Conservation (phyloP, 2,113 vertebrate genomes). For the Rhombomys opimus region DNA sequence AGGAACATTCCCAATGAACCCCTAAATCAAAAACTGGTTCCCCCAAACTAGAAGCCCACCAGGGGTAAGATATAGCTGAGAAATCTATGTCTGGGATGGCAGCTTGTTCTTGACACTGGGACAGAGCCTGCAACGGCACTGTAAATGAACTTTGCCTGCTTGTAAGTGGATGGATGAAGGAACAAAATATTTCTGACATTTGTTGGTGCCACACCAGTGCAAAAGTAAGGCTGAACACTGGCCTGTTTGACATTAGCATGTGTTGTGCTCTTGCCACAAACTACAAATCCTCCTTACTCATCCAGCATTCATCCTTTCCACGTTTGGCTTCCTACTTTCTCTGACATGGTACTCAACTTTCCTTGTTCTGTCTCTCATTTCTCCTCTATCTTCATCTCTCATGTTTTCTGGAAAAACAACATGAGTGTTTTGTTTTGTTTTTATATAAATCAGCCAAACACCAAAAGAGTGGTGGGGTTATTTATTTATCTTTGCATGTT, state of each 20-base stretch:
- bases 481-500: background rate
- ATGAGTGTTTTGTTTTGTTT: background rate
- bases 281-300: background rate
- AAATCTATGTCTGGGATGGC: background rate
- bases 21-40: background rate
- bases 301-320: background rate
- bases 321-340: slow-evolving; percentile 7
- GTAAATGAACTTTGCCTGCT: background rate
- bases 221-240: background rate
- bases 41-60: background rate
- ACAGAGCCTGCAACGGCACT: background rate
- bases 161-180: background rate
- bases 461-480: background rate
- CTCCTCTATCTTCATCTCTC: background rate
- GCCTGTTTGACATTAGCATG: background rate
- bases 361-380: background rate
- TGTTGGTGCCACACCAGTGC: no score
- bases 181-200: background rate
- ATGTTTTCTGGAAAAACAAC: background rate
- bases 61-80: background rate
- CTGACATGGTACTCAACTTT: background rate
- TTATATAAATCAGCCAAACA: slow-evolving; percentile 6
- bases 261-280: background rate
- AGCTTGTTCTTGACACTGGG: background rate
- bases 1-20: background rate